Evolutionary conservation across 2,113 vertebrate species (phyloP), one percentile per base, ranked within the genome.

Genomic region (Tragelaphus imberbis): DNA sequence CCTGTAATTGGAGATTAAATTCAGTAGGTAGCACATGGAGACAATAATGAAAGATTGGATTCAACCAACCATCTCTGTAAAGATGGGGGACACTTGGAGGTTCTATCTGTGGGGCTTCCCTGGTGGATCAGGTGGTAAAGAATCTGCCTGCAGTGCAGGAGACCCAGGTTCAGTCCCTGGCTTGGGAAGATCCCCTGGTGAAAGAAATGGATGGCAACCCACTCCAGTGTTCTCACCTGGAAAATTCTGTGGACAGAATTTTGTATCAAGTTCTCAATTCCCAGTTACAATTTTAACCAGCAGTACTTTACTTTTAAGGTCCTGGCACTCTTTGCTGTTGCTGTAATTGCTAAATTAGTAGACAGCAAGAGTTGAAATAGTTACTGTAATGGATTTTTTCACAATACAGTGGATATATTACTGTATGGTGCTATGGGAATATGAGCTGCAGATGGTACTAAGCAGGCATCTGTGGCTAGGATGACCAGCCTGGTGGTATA

Each of bases 201-300:
- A 75, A 75, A 75, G 21, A 75, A 75, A 75, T 40, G 68, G 10
- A 13, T 75, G 68, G 68, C 10, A 75, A 40, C 10, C 36, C n/a
- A 71, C 10, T 75, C 19, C 19, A 75, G n/a, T 75, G 68, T 75
- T 75, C 68, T 40, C 19, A 40, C 19, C 68, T 23, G n/a, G 68
- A 75, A 75, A 40, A 71, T 40, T 75, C 68, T 12, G 19, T 23
- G 68, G 68, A 75, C 19, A 71, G 68, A 40, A 75, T 23, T 82
- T 84, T 56, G 8, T 61, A 49, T 92, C 44, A 91, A 89, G 7
- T 63, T 95, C 53, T 92, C 3, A 2, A 7, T 96, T 49, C 47
- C 82, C 47, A 87, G 13, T 95, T 98, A 47, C 91, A 51, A 71
- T 87, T 95, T 93, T 95, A 96, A 91, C 36, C 28, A 94, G 84